Conservation (phyloP, 2,797 vertebrate genomes). For the Lemur catta region DNA sequence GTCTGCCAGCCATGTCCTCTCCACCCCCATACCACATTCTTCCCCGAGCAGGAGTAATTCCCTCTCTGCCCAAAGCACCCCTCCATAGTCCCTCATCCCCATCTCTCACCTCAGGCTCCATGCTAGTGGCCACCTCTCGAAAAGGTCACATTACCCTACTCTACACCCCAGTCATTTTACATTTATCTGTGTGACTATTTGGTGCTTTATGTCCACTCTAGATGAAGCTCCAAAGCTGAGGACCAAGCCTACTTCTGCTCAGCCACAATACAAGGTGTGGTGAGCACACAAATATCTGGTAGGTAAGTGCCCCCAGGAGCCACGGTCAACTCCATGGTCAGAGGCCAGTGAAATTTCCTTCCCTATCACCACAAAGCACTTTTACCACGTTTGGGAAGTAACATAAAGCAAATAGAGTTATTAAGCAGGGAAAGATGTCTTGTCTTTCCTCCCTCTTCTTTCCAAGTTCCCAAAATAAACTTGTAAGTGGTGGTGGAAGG, state of each 20-base stretch:
- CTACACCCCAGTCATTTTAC: background rate
- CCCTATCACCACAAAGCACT: background rate
- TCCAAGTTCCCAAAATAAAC: background rate
- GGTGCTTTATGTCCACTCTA: background rate
- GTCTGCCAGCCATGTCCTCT: background rate
- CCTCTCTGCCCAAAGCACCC: background rate
- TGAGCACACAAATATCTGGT: background rate
- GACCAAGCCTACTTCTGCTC: background rate
- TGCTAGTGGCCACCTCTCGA: background rate
- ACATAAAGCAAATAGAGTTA: background rate
- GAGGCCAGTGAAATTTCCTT: background rate
- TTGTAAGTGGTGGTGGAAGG: background rate
- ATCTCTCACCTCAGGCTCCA: background rate
- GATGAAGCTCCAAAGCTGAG: background rate
- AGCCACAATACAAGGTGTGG: background rate
- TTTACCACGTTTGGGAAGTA: background rate
- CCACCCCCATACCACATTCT: background rate
- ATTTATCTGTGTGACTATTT: no score
- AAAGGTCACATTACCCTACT: background rate
- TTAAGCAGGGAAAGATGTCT: background rate
- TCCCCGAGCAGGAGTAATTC: background rate
- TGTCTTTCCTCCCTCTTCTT: background rate
- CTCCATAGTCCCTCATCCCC: background rate
- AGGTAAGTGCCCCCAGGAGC: background rate
- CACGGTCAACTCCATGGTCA: background rate